A percentile compares a stretch with the other conserved stretches of the same genome.
phyloP scores from a whole-genome alignment of 2,888 invertebrate species.

The Arenicola marina region DNA sequence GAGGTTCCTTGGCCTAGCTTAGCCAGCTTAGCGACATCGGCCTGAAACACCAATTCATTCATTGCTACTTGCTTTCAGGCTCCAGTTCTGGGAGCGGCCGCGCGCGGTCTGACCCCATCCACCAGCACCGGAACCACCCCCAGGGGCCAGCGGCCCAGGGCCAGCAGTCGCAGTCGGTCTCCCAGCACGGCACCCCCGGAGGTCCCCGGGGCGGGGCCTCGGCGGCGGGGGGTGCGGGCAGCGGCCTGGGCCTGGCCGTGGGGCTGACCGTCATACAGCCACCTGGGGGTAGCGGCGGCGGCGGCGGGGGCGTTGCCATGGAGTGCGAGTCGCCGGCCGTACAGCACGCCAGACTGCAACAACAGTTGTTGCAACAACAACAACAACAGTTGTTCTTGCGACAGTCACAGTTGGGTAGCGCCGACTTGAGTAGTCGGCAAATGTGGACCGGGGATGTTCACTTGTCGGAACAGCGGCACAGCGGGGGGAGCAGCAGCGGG shows the following conservation, averaged over 20 bases:
- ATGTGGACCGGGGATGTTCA: not conserved
- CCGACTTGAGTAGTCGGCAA: not conserved
- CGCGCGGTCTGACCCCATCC: slow-evolving; percentile 58
- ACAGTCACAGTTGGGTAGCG: slow-evolving; percentile 35
- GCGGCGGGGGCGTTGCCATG: slow-evolving; percentile 65
- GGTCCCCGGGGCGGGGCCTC: too few species aligned
- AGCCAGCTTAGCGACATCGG: too few species aligned
- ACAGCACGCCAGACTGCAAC: slow-evolving; percentile 34
- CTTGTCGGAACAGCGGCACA: not conserved
- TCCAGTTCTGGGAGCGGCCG: slow-evolving; percentile 39
- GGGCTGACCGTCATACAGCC: too few species aligned
- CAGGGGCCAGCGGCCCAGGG: slow-evolving; percentile 6
- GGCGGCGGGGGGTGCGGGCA: too few species aligned
- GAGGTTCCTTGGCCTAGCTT: too few species aligned
- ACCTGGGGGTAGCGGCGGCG: too few species aligned
- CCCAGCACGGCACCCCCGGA: too few species aligned
- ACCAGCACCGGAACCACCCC: slow-evolving; percentile 54
- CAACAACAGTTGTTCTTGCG: slow-evolving; percentile 36
- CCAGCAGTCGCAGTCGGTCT: too few species aligned
- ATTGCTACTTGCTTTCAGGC: too few species aligned
- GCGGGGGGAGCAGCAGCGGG: not conserved
- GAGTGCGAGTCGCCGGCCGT: slow-evolving; percentile 70
- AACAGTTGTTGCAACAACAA: slow-evolving; percentile 37
- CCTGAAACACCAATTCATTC: too few species aligned
- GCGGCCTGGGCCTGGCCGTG: too few species aligned